Base-by-base conservation (phyloP, 2,888 invertebrate species). In the Apamea epomidion region DNA sequence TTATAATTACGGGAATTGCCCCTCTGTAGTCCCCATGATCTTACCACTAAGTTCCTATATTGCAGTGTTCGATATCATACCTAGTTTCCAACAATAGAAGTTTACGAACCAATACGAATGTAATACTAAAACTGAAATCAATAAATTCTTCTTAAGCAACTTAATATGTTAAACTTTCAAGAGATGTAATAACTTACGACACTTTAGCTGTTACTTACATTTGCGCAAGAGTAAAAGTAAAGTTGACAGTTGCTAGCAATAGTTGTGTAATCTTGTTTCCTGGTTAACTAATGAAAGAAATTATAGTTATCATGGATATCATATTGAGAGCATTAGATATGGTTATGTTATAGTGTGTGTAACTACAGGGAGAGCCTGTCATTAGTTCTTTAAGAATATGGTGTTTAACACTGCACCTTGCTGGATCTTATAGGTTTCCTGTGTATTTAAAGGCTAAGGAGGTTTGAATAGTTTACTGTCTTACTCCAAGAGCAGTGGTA, bases 211-310 rank as follows among this genome's bases (percentile, higher is more conserved):
- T 74, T 69, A 85, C 67, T 70, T 71, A n/a, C 37, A 72, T 72
- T 79, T 81, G 74, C 81, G 81, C 85, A 80, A 86, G 60, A 78
- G 85, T 80, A 87, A 87, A 84, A 85, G 79, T 85, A 69, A 64
- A 64, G 75, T 87, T 80, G 85, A 84, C 74, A 87, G 77, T 73
- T 74, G 60, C 37, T 21, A 7, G 51, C 10, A 45, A 58, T 67
- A 84, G 69, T 87, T 87, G 76, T 37, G 85, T 78, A 84, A 80
- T 65, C 74, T 48, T 87, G 81, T 78, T 87, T 80, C 77, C 87
- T 84, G 74, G 87, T 70, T 71, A 32, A 76, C 77, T 87, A 80
- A 87, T 84, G 75, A 70, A 80, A 75, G 80, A 81, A 85, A 85
- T 87, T 79, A 78, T 78, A 64, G 88, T 84, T 78, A 74, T 87